Evolutionary conservation across 1,140 invertebrate species (phyloP), one percentile per base, ranked within the genome.

Genomic region (Drosophila lini): DNA sequence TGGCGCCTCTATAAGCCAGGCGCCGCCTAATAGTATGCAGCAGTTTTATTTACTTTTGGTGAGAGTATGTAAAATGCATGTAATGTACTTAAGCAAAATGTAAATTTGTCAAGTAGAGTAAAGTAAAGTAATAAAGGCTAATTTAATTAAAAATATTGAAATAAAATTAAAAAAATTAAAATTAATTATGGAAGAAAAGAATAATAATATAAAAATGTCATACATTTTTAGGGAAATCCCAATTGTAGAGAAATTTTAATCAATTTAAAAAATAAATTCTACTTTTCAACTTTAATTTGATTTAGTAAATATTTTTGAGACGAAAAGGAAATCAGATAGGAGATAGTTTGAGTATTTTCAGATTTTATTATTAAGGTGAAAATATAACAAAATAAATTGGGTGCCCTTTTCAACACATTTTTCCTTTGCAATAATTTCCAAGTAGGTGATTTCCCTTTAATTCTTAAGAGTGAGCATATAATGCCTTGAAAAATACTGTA

Each of bases 21-120:
- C 3, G 15, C 9, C 34, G 36, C 57, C 48, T 22, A 22, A 41
- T 11, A 56, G 48, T 73, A 73, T 60, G 71, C 71, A 56, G 16
- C 41, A 32, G 34, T 65, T 68, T 6, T 5, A 8, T 11, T n/a
- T 10, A 3, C 13, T 13, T 7, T 13, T 3, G 8, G 0, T 40
- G 3, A 1, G 11, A 0, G 5, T 11, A 13, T 34, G 28, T 60
- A 60, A 7, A 60, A 11, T 8, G 0, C 5, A 60, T 61, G 31
- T 57, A 57, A 13, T 5, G 25, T 9, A 13, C 3, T 3, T 25
- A 10, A 42, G 34, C 11, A 40, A 16, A n/a, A 41, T 25, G 56
- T 25, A 40, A 7, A 22, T 6, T 40, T 31, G 22, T 8, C n/a
- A 40, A 38, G 50, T 57, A 32, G 19, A 13, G 13, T 5, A 32